These are phyloP conservation scores for Callimico goeldii DNA, from an alignment of 2,797 vertebrate genomes.

Conservation along the genomic window DNA sequence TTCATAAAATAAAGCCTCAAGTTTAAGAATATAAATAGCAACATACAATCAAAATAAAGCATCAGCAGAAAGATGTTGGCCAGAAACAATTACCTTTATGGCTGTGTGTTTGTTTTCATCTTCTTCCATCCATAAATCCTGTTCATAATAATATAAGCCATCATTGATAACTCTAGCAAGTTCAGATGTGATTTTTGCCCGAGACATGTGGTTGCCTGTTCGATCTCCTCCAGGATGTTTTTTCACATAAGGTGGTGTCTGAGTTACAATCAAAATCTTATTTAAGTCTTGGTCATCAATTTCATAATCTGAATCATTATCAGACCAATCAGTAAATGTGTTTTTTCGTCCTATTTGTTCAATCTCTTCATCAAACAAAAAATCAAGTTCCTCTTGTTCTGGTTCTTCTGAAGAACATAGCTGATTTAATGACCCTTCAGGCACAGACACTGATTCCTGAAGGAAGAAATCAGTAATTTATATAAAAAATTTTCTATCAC, in stretches of 20 bases:
- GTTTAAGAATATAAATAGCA: slow-evolving; percentile 12
- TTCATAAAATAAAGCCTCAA: slow-evolving; percentile 37
- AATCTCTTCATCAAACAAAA: slow-evolving; percentile 96
- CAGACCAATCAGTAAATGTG: slow-evolving; percentile 92
- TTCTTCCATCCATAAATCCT: slow-evolving; percentile 93
- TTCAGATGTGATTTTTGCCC: slow-evolving; percentile 90
- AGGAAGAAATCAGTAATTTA: slow-evolving; percentile 33
- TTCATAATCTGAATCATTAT: slow-evolving; percentile 93
- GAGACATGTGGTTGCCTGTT: slow-evolving; percentile 88
- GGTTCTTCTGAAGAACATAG: slow-evolving; percentile 77
- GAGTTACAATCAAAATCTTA: slow-evolving; percentile 96
- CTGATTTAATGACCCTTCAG: slow-evolving; percentile 70
- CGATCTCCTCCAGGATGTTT: slow-evolving; percentile 90
- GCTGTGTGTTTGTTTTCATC: slow-evolving; percentile 79
- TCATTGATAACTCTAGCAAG: slow-evolving; percentile 95
- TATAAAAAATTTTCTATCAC: not conserved
- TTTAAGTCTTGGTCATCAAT: slow-evolving; percentile 94
- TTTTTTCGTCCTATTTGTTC: slow-evolving; percentile 90
- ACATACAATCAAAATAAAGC: not conserved
- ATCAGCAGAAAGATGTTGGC: slow-evolving; percentile 10
- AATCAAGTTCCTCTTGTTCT: slow-evolving; percentile 95
- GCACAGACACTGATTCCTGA: slow-evolving; percentile 70
- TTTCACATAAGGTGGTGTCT: slow-evolving; percentile 91
- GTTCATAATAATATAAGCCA: slow-evolving; percentile 94
- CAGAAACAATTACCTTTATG: slow-evolving; percentile 87